Percentiles rank a stretch among this genome's conserved stretches.
Evolutionary conservation across 2,888 invertebrate species (phyloP).

Genomic region (Miltochrista miniata): DNA sequence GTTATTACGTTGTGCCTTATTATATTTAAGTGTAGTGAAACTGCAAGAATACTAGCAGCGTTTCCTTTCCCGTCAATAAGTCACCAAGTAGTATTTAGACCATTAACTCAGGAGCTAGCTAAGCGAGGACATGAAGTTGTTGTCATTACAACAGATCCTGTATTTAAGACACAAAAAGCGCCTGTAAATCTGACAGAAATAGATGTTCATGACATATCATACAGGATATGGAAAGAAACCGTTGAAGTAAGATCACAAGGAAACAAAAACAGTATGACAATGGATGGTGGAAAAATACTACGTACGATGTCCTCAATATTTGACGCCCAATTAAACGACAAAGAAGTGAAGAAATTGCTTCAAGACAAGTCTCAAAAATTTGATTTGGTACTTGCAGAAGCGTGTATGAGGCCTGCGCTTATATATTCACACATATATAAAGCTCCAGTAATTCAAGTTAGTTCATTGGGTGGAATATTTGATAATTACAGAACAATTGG

Average conservation of each 20-base stretch:
- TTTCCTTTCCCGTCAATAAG: slow-evolving; percentile 49
- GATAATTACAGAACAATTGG: slow-evolving; percentile 30
- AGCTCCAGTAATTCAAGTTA: slow-evolving; percentile 51
- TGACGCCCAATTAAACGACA: slow-evolving; percentile 9
- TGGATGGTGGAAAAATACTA: slow-evolving; percentile 15
- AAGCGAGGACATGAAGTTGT: slow-evolving; percentile 67
- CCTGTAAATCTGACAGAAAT: slow-evolving; percentile 55
- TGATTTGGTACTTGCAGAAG: slow-evolving; percentile 50
- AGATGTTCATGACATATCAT: slow-evolving; percentile 53
- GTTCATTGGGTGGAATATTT: slow-evolving; percentile 38
- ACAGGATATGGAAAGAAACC: slow-evolving; percentile 36
- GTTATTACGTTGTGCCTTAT: background rate
- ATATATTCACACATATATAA: slow-evolving; percentile 43
- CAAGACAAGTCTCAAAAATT: slow-evolving; percentile 11
- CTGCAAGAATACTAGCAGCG: slow-evolving; percentile 37
- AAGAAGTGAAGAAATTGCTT: slow-evolving; percentile 6
- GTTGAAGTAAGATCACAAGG: slow-evolving; percentile 15
- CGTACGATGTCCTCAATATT: slow-evolving; percentile 16
- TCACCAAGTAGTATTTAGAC: slow-evolving; percentile 65
- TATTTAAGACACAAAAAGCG: slow-evolving; percentile 42
- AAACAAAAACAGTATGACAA: slow-evolving; percentile 14
- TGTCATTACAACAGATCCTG: slow-evolving; percentile 22
- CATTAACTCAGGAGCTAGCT: slow-evolving; percentile 57
- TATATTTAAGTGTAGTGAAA: slow-evolving; percentile 5
- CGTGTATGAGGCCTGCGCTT: slow-evolving; percentile 33